A percentile compares a stretch with the other conserved stretches of the same genome.
These are phyloP conservation scores for Stomatorhinus walkeri DNA, from an alignment of 2,797 vertebrate genomes.

Conservation along the genomic window DNA sequence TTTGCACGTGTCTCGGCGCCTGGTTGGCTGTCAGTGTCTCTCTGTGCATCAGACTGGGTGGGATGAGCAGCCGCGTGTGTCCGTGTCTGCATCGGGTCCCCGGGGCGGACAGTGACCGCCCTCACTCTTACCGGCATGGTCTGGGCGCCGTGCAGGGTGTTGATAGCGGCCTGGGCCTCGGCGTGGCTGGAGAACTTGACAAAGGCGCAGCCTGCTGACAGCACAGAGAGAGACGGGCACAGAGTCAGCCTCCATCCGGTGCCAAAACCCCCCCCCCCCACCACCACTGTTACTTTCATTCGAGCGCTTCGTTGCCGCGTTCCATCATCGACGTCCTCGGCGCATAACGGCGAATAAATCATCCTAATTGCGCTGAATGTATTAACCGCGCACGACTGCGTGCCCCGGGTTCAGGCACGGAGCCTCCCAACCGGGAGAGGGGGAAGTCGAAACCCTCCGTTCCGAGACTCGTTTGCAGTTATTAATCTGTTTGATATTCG, in stretches of 20 bases:
- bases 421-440: slow-evolving; percentile 39
- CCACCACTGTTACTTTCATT: slow-evolving; percentile 51
- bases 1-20: neutral
- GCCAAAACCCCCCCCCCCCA: slow-evolving; percentile 29
- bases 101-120: slow-evolving; percentile 21
- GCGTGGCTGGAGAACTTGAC: slow-evolving; percentile 91
- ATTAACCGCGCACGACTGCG: slow-evolving; percentile 49
- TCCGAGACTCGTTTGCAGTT: slow-evolving; percentile 58
- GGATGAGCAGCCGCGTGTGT: neutral
- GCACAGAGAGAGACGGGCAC: slow-evolving; percentile 25
- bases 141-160: slow-evolving; percentile 87
- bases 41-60: neutral
- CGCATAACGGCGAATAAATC: slow-evolving; percentile 58
- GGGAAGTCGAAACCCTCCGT: slow-evolving; percentile 47
- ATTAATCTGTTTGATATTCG: slow-evolving; percentile 71
- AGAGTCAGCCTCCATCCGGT: slow-evolving; percentile 36
- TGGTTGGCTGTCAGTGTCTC: neutral
- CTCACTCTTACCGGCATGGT: slow-evolving; percentile 97
- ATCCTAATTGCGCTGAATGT: slow-evolving; percentile 56
- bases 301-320: slow-evolving; percentile 58
- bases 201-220: slow-evolving; percentile 65
- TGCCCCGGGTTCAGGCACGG: slow-evolving; percentile 47
- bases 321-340: slow-evolving; percentile 54
- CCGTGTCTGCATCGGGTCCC: neutral
- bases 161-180: slow-evolving; percentile 91